phyloP scores from a whole-genome alignment of 2,113 vertebrate genomes.

The Ciconia boyciana region DNA sequence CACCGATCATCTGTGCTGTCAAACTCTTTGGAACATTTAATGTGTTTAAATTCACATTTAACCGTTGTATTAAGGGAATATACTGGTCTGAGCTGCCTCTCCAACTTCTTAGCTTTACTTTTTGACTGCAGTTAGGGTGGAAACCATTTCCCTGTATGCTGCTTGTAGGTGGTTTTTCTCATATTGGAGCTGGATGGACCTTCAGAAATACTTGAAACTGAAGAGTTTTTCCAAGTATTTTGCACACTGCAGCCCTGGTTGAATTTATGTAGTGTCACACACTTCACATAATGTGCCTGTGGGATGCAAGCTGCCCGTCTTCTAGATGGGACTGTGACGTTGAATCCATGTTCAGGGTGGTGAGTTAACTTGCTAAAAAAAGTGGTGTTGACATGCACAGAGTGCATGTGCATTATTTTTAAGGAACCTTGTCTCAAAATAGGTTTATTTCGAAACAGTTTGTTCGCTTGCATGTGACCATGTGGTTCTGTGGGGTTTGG shows the following conservation, averaged over 20 bases:
- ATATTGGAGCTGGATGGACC: background rate
- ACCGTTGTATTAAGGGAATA: background rate
- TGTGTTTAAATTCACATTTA: background rate
- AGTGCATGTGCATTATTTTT: background rate
- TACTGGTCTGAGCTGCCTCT: background rate
- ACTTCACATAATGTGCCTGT: background rate
- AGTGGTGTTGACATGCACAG: background rate
- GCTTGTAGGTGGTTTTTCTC: background rate
- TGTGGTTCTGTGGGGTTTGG: background rate
- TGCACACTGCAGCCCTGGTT: background rate
- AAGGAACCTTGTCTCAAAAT: background rate
- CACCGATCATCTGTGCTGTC: background rate
- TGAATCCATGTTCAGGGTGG: background rate
- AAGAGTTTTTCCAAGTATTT: background rate
- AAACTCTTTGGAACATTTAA: background rate
- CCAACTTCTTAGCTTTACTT: background rate
- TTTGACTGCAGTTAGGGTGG: background rate
- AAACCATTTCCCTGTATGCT: background rate
- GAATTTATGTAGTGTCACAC: background rate
- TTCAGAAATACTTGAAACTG: background rate
- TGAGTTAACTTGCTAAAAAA: background rate
- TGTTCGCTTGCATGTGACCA: background rate
- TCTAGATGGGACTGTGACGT: background rate
- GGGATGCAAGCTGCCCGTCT: background rate
- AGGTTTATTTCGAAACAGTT: background rate